Evolutionary conservation across 1,140 invertebrate genomes (phyloP).

Genomic region (Samia ricini): DNA sequence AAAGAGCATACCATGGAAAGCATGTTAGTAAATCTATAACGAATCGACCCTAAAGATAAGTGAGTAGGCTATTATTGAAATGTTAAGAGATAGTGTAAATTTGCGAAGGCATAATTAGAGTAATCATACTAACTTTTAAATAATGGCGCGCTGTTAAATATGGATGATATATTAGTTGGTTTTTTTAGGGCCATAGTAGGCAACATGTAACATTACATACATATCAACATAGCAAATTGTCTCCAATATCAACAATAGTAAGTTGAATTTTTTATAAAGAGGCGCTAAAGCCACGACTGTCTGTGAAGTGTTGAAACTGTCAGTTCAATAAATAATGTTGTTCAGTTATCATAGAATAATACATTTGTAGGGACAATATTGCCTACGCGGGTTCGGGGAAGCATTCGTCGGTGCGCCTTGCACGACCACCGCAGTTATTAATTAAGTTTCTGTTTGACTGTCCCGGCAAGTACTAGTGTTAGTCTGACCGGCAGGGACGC

Average conservation of each 20-base stretch:
- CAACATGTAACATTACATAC: constrained; percentile 70
- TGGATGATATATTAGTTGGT: constrained; percentile 72
- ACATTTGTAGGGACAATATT: too few species aligned
- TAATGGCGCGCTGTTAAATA: constrained; percentile 71
- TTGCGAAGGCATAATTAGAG: not conserved
- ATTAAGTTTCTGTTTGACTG: too few species aligned
- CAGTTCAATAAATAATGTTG: too few species aligned
- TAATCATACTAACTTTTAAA: constrained; percentile 43
- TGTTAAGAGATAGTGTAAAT: not conserved
- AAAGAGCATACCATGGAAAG: constrained; percentile 68
- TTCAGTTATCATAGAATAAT: too few species aligned
- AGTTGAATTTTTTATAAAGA: constrained; percentile 48
- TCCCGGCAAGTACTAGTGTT: too few species aligned
- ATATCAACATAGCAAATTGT: constrained; percentile 64
- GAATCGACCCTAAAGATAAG: constrained; percentile 60
- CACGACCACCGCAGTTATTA: too few species aligned
- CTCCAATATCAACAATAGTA: constrained; percentile 50
- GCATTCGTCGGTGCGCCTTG: too few species aligned
- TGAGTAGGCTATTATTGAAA: not conserved
- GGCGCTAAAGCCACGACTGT: constrained; percentile 57
- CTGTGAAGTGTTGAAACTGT: constrained; percentile 34
- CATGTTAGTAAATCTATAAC: constrained; percentile 59
- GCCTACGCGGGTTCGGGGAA: too few species aligned
- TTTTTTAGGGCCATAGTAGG: constrained; percentile 66
- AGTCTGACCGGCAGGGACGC: too few species aligned